Percentiles rank a stretch among this genome's conserved stretches.
phyloP scores from a whole-genome alignment of 2,113 vertebrate species.

The Pseudopodoces humilis region DNA sequence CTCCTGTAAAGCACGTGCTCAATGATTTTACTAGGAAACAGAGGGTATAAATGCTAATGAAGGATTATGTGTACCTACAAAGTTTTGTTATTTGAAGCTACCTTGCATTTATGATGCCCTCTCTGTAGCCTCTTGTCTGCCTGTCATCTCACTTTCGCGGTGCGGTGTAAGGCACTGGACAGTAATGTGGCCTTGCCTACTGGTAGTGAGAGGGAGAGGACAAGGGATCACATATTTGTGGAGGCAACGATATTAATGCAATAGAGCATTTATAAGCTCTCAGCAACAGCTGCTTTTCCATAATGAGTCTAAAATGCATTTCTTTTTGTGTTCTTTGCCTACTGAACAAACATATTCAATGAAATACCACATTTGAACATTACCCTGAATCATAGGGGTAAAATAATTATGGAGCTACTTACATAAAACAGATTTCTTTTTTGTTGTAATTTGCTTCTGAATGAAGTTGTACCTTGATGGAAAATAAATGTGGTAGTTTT shows the following conservation, averaged over 20 bases:
- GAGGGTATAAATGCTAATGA: constrained; percentile 16
- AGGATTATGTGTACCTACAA: constrained; percentile 28
- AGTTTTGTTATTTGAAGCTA: background rate
- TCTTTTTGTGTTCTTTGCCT: background rate
- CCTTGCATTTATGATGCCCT: background rate
- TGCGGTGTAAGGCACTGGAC: background rate
- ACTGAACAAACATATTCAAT: background rate
- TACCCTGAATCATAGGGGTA: background rate
- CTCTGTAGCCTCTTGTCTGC: background rate
- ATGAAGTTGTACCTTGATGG: background rate
- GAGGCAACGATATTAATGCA: background rate
- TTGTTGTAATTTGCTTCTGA: background rate
- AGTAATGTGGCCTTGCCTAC: background rate
- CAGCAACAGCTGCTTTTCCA: background rate
- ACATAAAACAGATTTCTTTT: background rate
- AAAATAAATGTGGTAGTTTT: background rate
- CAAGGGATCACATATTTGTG: background rate
- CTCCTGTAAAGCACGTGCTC: background rate
- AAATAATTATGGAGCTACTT: background rate
- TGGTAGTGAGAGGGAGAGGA: background rate
- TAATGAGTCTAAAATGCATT: background rate
- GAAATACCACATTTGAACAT: background rate
- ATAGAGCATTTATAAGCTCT: background rate
- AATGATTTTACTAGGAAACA: background rate
- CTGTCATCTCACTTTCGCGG: background rate